phyloP scores from a whole-genome alignment of 2,113 vertebrate genomes.

The Laticauda colubrina region DNA sequence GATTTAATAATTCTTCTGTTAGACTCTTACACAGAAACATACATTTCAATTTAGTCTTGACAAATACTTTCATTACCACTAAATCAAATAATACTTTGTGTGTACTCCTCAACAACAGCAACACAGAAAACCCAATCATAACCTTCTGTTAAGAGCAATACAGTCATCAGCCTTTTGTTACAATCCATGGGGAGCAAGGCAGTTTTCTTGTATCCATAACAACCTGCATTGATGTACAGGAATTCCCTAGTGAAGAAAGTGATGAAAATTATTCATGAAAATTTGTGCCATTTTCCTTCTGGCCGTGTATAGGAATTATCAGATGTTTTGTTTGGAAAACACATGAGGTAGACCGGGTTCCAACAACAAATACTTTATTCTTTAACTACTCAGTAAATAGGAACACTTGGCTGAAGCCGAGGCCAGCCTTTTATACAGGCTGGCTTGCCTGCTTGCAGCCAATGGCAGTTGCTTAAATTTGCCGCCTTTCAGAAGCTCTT shows the following conservation, averaged over 20 bases:
- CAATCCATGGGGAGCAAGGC: slow-evolving; percentile 32
- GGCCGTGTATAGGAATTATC: background rate
- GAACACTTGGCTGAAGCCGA: too few relatives aligned
- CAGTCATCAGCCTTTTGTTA: background rate
- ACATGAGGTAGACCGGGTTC: too few relatives aligned
- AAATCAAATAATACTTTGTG: background rate
- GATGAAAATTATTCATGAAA: slow-evolving; percentile 42
- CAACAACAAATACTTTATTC: too few relatives aligned
- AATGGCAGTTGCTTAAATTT: too few relatives aligned
- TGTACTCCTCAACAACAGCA: background rate
- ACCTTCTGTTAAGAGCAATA: background rate
- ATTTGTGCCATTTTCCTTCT: background rate
- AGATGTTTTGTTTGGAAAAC: too few relatives aligned
- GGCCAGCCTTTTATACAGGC: too few relatives aligned
- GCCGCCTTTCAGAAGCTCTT: too few relatives aligned
- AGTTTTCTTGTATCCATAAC: slow-evolving; percentile 55
- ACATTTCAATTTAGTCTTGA: background rate
- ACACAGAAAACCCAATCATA: background rate
- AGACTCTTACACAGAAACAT: background rate
- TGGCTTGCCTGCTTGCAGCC: too few relatives aligned
- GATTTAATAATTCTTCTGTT: background rate
- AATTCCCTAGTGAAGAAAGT: background rate
- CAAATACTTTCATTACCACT: background rate
- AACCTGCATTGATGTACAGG: slow-evolving; percentile 46
- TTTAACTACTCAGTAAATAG: too few relatives aligned